phyloP scores from a whole-genome alignment of 2,888 invertebrate species.

The Unio pictorum region DNA sequence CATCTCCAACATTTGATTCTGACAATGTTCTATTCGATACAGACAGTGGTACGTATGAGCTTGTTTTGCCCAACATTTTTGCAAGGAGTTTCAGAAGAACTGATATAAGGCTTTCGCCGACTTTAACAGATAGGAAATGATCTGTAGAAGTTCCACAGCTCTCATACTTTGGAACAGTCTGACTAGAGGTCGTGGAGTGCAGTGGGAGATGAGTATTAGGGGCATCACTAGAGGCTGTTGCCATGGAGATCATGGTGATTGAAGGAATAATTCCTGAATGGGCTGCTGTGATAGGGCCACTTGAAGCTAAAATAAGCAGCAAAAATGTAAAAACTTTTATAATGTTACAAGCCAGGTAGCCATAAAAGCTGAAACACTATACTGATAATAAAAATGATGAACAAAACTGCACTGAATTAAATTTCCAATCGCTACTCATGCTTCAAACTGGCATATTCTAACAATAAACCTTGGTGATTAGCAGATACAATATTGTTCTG shows the following conservation, averaged over 20 bases:
- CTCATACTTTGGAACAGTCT: conserved; percentile 46
- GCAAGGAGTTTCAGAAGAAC: conserved; percentile 91
- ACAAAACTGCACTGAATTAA: no score
- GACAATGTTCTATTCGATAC: conserved; percentile 23
- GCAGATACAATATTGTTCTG: no score
- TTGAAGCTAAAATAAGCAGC: conserved; percentile 34
- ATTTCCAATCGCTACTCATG: no score
- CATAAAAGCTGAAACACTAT: no score
- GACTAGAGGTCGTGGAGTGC: conserved; percentile 29
- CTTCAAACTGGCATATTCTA: no score
- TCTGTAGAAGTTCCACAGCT: conserved; percentile 53
- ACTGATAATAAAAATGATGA: no score
- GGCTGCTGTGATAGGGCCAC: conserved; percentile 57
- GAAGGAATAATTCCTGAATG: conserved; percentile 53
- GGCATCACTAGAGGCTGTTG: conserved; percentile 27
- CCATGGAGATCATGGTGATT: conserved; percentile 36
- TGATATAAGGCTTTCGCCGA: conserved; percentile 84
- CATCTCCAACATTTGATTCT: conserved; percentile 81
- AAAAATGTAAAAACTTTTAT: not conserved
- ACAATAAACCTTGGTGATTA: no score
- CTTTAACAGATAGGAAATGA: conserved; percentile 35
- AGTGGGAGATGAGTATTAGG: conserved; percentile 33
- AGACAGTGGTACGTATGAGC: conserved; percentile 78
- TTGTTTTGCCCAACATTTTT: conserved; percentile 85
- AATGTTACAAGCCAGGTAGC: no score